Evolutionary conservation across 2,888 invertebrate genomes (phyloP).

Genomic region (Amphipoea lucens): DNA sequence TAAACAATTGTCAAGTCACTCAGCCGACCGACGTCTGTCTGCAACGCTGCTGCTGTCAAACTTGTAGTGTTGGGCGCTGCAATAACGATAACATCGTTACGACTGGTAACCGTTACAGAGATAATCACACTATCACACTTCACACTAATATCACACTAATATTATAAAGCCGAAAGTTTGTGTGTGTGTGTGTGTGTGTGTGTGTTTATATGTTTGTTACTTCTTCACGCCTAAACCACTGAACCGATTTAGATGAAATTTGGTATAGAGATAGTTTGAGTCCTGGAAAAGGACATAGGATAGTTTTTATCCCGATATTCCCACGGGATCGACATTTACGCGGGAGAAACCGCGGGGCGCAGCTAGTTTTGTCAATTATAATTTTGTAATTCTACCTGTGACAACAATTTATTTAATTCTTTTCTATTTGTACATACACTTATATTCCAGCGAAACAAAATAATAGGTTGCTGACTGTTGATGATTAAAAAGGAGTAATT

Average conservation of each 20-base stretch:
- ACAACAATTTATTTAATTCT: neutral
- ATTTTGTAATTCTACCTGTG: neutral
- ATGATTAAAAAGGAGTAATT: neutral
- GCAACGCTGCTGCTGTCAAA: conserved; percentile 41
- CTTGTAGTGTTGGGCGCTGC: conserved; percentile 25
- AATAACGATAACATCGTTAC: neutral
- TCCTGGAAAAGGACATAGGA: too few relatives aligned
- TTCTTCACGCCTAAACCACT: too few relatives aligned
- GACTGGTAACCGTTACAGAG: neutral
- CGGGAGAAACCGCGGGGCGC: too few relatives aligned
- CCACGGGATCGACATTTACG: too few relatives aligned
- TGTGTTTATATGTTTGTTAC: too few relatives aligned
- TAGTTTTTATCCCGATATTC: too few relatives aligned
- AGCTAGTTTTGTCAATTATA: neutral
- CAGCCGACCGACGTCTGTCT: conserved; percentile 38
- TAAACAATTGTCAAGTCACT: conserved; percentile 82
- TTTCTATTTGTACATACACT: neutral
- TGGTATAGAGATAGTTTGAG: too few relatives aligned
- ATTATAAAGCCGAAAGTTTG: too few relatives aligned
- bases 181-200: too few relatives aligned
- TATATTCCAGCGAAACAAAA: neutral
- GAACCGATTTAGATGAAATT: too few relatives aligned
- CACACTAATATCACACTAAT: too few relatives aligned
- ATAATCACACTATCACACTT: too few relatives aligned
- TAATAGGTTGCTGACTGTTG: neutral